phyloP scores from a whole-genome alignment of 2,888 invertebrate species.

The Chrysodeixis includens region DNA sequence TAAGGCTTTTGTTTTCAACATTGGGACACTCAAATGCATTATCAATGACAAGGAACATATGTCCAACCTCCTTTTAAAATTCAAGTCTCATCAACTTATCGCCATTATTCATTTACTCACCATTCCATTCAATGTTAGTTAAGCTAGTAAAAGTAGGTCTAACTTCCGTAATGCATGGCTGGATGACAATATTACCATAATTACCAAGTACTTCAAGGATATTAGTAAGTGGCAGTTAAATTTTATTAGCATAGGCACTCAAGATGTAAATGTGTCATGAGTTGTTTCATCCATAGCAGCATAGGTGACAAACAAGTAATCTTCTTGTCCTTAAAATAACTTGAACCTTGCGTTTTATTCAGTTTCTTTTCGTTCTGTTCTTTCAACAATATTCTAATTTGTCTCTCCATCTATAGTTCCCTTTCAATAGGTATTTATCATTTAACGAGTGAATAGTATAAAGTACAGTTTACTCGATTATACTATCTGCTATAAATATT shows the following conservation, averaged over 20 bases:
- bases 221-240: neutral
- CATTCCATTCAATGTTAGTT: neutral
- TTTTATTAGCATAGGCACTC: neutral
- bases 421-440: neutral
- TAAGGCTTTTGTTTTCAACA: neutral
- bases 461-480: neutral
- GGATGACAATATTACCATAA: conserved; percentile 1
- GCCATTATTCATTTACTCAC: neutral
- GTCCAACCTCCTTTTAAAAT: too few relatives aligned
- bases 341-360: neutral
- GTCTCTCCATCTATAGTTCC: neutral
- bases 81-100: neutral
- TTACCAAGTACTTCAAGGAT: neutral
- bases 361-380: neutral
- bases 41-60: too few relatives aligned
- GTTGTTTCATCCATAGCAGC: neutral
- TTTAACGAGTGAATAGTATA: neutral
- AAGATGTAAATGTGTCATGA: neutral
- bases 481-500: neutral
- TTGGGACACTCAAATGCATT: neutral
- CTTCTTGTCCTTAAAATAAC: neutral
- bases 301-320: neutral
- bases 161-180: neutral
- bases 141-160: neutral
- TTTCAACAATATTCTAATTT: neutral